Percentiles rank a stretch among this genome's conserved stretches.
These are phyloP conservation scores for Morpho helenor DNA, from an alignment of 2,888 invertebrate genomes.

Conservation along the genomic window DNA sequence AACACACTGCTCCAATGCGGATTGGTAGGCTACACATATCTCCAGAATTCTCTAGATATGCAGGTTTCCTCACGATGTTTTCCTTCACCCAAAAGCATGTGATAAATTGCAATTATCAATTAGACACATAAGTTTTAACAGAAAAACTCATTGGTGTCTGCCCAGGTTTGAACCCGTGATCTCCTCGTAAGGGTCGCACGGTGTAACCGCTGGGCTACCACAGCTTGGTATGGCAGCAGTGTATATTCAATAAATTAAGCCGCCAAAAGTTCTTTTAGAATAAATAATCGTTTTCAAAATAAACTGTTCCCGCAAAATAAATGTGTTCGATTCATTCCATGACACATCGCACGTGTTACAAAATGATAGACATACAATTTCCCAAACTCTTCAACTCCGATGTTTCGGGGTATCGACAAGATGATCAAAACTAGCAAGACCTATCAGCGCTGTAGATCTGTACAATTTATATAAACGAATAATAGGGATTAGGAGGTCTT, in stretches of 20 bases:
- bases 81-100: no score
- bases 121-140: no score
- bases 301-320: not conserved
- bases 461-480: constrained; percentile 8
- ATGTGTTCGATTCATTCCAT: not conserved
- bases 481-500: constrained; percentile 11
- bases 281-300: not conserved
- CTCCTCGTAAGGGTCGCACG: no score
- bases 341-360: constrained; percentile 7
- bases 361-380: constrained; percentile 1
- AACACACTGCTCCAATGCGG: no score
- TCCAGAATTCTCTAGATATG: no score
- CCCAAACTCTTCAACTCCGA: constrained; percentile 7
- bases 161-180: no score
- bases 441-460: constrained; percentile 5
- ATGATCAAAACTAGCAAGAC: not conserved
- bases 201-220: no score
- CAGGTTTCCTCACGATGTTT: no score
- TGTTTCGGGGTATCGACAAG: constrained; percentile 7
- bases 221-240: no score
- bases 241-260: not conserved
- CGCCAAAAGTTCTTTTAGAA: not conserved
- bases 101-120: no score
- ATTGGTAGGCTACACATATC: no score
- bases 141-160: no score